Conservation (phyloP, 2,113 vertebrate species). For the Fulmarus glacialis region DNA sequence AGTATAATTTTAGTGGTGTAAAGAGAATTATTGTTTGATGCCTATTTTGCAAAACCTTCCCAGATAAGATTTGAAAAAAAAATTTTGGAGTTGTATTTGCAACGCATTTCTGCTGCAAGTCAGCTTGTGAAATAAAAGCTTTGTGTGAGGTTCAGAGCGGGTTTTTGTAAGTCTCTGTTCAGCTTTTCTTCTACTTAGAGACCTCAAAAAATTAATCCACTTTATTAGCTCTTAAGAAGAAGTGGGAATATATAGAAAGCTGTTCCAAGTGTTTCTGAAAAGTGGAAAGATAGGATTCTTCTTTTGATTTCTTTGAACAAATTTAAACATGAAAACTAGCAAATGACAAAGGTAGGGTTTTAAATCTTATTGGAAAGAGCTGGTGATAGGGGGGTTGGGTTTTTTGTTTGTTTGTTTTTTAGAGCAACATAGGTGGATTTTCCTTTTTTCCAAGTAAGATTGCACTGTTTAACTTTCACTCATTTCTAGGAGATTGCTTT, state of each 20-base stretch:
- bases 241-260: background rate
- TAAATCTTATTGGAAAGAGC: background rate
- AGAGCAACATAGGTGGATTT: background rate
- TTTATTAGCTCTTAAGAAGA: background rate
- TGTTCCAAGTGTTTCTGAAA: background rate
- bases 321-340: background rate
- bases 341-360: background rate
- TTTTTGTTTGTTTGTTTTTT: background rate
- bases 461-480: background rate
- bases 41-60: background rate
- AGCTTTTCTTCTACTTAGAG: background rate
- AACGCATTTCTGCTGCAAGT: background rate
- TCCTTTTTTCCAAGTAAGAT: background rate
- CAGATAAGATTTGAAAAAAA: background rate
- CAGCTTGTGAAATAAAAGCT: background rate
- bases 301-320: background rate
- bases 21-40: conserved; percentile 20
- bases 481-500: background rate
- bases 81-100: background rate
- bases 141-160: background rate
- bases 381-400: background rate
- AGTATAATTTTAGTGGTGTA: background rate
- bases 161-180: background rate
- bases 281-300: background rate
- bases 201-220: background rate